These are phyloP conservation scores for Tenthredo amoena DNA, from an alignment of 2,888 invertebrate genomes.

Conservation along the genomic window DNA sequence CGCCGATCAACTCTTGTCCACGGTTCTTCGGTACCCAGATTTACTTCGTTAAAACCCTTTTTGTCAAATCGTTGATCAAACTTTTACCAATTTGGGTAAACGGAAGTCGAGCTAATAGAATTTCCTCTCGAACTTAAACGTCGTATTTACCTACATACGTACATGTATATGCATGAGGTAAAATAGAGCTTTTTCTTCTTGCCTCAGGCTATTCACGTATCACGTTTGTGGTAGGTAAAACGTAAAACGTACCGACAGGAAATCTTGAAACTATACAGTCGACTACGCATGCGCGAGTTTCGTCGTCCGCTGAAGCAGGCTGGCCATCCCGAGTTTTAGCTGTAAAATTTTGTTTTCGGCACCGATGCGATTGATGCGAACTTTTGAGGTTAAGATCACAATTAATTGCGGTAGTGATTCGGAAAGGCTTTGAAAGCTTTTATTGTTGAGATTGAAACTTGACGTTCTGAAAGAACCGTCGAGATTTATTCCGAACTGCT, in stretches of 20 bases:
- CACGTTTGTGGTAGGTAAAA: neutral
- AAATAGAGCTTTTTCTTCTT: neutral
- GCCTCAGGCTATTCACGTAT: neutral
- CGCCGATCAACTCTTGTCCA: neutral
- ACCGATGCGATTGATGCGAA: no score
- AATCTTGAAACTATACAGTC: no score
- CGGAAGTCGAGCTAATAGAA: neutral
- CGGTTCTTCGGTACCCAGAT: neutral
- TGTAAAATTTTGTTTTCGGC: no score
- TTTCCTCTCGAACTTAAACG: neutral
- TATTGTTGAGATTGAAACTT: no score
- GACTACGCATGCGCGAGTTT: no score
- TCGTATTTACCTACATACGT: neutral
- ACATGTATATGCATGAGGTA: neutral
- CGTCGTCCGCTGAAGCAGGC: no score
- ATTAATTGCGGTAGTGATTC: no score
- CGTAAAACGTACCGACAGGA: neutral
- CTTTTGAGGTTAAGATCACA: no score
- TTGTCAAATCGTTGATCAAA: neutral
- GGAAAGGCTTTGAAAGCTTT: no score
- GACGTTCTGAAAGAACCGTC: no score
- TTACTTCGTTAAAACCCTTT: neutral
- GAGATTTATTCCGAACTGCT: no score
- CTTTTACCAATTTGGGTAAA: neutral
- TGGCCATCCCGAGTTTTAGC: no score